These are phyloP conservation scores for Tenthredo mesomela DNA, from an alignment of 2,888 invertebrate species.

Conservation along the genomic window DNA sequence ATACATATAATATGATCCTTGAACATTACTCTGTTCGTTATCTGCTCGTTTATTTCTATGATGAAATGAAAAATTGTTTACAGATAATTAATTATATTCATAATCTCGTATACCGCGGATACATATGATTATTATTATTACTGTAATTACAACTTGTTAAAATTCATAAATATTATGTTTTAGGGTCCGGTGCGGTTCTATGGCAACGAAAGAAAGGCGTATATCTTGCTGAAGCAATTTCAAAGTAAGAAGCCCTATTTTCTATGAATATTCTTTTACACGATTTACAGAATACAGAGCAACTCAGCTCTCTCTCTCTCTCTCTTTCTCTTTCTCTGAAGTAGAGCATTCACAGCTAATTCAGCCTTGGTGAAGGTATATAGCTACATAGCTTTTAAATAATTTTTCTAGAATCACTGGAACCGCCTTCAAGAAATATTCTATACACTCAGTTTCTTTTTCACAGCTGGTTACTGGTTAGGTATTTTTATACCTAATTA, in stretches of 20 bases:
- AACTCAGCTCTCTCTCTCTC: no score
- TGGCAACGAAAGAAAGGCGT: constrained; percentile 97
- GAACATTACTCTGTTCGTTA: not conserved
- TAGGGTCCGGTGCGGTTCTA: constrained; percentile 95
- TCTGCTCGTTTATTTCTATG: not conserved
- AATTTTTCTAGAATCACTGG: no score
- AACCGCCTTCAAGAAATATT: no score
- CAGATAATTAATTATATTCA: not conserved
- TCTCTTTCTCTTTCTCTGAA: not conserved
- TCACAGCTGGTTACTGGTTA: no score
- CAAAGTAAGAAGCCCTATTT: constrained; percentile 81
- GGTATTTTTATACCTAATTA: no score
- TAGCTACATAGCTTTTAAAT: not conserved
- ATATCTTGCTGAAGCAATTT: constrained; percentile 96
- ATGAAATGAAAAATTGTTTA: not conserved
- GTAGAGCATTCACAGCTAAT: not conserved
- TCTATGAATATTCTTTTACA: not conserved
- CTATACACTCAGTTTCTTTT: no score
- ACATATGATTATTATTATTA: no score
- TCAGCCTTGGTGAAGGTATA: not conserved
- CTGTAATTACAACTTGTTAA: constrained; percentile 3
- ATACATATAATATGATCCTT: not conserved
- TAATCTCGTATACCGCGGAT: no score
- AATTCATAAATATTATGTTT: constrained; percentile 56
- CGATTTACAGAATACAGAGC: not conserved